Conservation (phyloP, 2,888 invertebrate genomes). For the Napeogenes inachia region DNA sequence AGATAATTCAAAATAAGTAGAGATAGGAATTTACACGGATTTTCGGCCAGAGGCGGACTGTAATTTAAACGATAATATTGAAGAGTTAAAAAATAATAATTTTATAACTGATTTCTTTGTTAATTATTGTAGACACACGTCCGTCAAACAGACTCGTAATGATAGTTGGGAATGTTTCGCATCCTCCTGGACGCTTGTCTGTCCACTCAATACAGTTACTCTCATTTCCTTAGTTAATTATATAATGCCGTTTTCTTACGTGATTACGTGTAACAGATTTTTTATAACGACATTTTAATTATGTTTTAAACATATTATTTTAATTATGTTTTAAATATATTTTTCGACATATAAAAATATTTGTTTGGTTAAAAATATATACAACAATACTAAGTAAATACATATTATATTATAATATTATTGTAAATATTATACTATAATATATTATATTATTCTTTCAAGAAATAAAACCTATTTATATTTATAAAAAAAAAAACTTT, state of each 20-base stretch:
- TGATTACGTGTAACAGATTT: neutral
- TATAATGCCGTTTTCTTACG: neutral
- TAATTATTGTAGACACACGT: slow-evolving; percentile 36
- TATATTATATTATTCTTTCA: too few species aligned
- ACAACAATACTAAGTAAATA: too few species aligned
- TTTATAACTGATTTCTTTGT: slow-evolving; percentile 35
- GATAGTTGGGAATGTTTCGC: slow-evolving; percentile 39
- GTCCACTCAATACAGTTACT: slow-evolving; percentile 36
- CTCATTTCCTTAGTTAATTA: slow-evolving; percentile 27
- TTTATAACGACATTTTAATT: too few species aligned
- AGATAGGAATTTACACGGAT: slow-evolving; percentile 45
- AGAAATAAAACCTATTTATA: too few species aligned
- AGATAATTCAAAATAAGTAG: slow-evolving; percentile 30
- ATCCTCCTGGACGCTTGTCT: slow-evolving; percentile 36
- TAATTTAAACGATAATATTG: slow-evolving; percentile 23
- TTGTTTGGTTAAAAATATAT: too few species aligned
- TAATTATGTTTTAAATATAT: too few species aligned
- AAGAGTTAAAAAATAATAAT: slow-evolving; percentile 25
- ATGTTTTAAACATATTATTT: neutral
- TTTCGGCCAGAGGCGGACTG: slow-evolving; percentile 46
- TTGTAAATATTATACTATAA: too few species aligned
- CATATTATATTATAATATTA: too few species aligned
- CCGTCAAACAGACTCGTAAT: slow-evolving; percentile 54
- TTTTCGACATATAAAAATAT: too few species aligned
- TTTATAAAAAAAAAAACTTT: too few species aligned